Evolutionary conservation across 1,140 invertebrate species (phyloP), one percentile per base, ranked within the genome.

Genomic region (Drosophila orosa): DNA sequence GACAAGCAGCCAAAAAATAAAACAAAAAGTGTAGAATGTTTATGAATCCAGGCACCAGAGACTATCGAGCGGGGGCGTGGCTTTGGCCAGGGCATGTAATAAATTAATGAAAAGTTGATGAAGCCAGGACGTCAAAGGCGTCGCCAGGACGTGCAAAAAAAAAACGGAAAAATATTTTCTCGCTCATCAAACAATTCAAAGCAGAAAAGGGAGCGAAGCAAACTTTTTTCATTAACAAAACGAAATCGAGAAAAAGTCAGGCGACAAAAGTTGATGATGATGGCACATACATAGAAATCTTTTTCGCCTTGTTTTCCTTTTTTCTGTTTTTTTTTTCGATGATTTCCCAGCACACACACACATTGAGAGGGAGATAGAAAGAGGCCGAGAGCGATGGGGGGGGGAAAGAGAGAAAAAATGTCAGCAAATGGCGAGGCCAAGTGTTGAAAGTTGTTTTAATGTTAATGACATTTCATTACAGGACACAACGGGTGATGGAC

Each of bases 81-180:
- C 56, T 58, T 37, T 37, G 65, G 37, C 29, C 44, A 59, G 45
- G 61, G 74, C 74, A 68, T 82, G 80, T 83, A 75, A 83, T 83
- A 83, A 83, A 83, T 83, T 83, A 83, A 83, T 83, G 80, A 83
- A 83, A 83, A 83, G 74, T 83, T 83, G 75, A 78, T 83, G 80
- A 67, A 78, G 66, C 57, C 66, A 56, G 48, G 17, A 56, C 76
- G 80, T 78, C 80, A 83, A 78, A 83, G 68, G 58, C 80, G 69
- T 68, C 45, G 69, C 54, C 44, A 40, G 68, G 44, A 52, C 37
- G 37, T 48, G 67, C 10, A 40, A 42, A 37, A 39, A 74, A 55
- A 59, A 47, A 55, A 33, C 15, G 50, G 27, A 54, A 48, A 71
- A 78, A 71, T 71, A 71, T 71, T 71, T 71, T 71, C 50, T 48